Evolutionary conservation across 2,113 vertebrate genomes (phyloP), one percentile per base, ranked within the genome.

Genomic region (Corythornis cristatus): DNA sequence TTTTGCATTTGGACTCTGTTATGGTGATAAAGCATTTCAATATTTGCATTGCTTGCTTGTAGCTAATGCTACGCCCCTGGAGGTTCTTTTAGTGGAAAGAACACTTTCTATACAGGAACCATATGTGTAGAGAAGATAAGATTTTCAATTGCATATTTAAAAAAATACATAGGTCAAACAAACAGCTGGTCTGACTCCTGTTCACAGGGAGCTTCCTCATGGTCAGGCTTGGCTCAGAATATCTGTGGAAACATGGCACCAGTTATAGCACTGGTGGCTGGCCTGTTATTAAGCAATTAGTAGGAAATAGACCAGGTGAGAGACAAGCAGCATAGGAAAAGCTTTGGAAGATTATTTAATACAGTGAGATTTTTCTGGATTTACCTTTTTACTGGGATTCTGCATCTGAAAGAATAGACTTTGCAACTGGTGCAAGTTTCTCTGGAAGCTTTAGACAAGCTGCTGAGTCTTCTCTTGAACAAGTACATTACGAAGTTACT

Each of bases 111-210:
- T 74, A 76, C 48, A 89, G 79, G 19, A 91, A 72, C 75, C 13
- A 45, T 93, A 93, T 95, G 91, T 81, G 53, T 83, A 40, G 75
- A 53, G 61, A 58, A 95, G 93, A 96, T 93, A 95, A 95, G 87
- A 94, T 86, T 92, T 90, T 66, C 68, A 89, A 78, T 80, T 86
- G 72, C 35, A 46, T 89, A 84, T 86, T 86, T 18, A 1, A 61
- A 61, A 68, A 35, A 57, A 37, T 3, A 8, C 40, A 8, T 13
- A 53, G 75, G 87, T 93, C 81, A 93, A 73, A 68, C 3, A 46
- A 90, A 16, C 61, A 87, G 31, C 77, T 85, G 58, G 25, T 73
- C 57, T 19, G n/a, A 77, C 20, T 94, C 45, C 33, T 66, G 33
- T 29, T 87, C 29, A 67, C 43, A 9, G 42, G 11, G 56, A 80